Evolutionary conservation across 2,888 invertebrate genomes (phyloP).

Genomic region (Amaurobius ferox): DNA sequence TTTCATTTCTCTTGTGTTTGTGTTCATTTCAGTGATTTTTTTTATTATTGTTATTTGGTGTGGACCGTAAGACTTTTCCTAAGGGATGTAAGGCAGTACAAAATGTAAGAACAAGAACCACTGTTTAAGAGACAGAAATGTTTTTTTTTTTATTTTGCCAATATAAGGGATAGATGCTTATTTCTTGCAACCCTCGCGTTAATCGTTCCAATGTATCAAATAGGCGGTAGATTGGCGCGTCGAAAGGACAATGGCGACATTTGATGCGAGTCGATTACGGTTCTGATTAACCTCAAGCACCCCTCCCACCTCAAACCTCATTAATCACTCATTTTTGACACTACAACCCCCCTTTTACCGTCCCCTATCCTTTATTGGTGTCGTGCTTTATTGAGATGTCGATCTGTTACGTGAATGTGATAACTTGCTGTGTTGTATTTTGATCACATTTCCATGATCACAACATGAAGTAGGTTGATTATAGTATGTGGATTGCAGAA

Average conservation of each 20-base stretch:
- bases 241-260: conserved; percentile 65
- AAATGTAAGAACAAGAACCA: too few species aligned
- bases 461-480: too few species aligned
- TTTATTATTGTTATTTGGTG: too few species aligned
- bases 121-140: too few species aligned
- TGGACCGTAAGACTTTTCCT: too few species aligned
- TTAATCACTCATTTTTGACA: conserved; percentile 44
- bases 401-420: not conserved
- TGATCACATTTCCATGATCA: too few species aligned
- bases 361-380: not conserved
- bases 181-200: not conserved
- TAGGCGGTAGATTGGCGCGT: not conserved
- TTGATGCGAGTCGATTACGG: conserved; percentile 61
- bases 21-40: too few species aligned
- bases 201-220: conserved; percentile 1
- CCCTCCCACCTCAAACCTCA: conserved; percentile 31
- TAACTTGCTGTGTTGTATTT: not conserved
- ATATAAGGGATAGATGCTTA: too few species aligned
- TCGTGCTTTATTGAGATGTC: conserved; percentile 7
- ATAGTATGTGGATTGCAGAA: too few species aligned
- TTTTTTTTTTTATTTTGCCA: too few species aligned
- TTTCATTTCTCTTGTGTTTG: too few species aligned
- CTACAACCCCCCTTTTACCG: not conserved
- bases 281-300: conserved; percentile 64
- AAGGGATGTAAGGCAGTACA: too few species aligned